Percentiles rank a stretch among this genome's conserved stretches.
Evolutionary conservation across 2,888 invertebrate species (phyloP).

Genomic region (Pheosia tremula): DNA sequence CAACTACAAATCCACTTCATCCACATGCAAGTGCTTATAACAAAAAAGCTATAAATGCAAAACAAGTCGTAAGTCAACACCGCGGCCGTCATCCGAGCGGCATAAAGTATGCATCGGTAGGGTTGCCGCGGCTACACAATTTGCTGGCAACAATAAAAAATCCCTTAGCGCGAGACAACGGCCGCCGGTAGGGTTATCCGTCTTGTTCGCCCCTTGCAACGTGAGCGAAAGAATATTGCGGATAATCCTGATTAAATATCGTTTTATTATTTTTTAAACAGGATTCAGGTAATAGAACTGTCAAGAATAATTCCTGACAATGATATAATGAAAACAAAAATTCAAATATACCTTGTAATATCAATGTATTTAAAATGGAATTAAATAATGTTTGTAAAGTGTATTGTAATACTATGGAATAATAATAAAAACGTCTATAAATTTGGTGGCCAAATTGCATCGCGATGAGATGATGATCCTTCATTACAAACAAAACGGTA

Average conservation of each 20-base stretch:
- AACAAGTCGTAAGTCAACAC: slow-evolving; percentile 14
- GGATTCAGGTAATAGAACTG: too few species aligned
- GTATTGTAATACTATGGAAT: too few species aligned
- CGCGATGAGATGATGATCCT: too few species aligned
- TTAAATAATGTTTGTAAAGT: too few species aligned
- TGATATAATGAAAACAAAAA: too few species aligned
- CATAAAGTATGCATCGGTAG: slow-evolving; percentile 76
- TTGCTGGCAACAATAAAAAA: slow-evolving; percentile 83
- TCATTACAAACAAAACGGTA: too few species aligned
- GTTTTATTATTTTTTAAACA: background rate
- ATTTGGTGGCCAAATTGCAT: too few species aligned
- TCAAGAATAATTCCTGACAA: too few species aligned
- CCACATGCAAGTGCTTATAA: background rate
- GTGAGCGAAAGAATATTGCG: slow-evolving; percentile 45
- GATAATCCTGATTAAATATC: slow-evolving; percentile 41
- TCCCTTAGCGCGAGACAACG: slow-evolving; percentile 81
- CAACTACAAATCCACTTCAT: background rate
- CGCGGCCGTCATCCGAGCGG: slow-evolving; percentile 46
- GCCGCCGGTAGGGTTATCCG: slow-evolving; percentile 71
- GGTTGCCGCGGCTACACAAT: slow-evolving; percentile 69
- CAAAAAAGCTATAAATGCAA: slow-evolving; percentile 14
- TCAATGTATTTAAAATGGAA: too few species aligned
- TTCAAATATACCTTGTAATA: too few species aligned
- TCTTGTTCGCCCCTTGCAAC: slow-evolving; percentile 76
- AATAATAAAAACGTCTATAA: too few species aligned